phyloP scores from a whole-genome alignment of 2,888 invertebrate species.

The Neoscelio sp. region DNA sequence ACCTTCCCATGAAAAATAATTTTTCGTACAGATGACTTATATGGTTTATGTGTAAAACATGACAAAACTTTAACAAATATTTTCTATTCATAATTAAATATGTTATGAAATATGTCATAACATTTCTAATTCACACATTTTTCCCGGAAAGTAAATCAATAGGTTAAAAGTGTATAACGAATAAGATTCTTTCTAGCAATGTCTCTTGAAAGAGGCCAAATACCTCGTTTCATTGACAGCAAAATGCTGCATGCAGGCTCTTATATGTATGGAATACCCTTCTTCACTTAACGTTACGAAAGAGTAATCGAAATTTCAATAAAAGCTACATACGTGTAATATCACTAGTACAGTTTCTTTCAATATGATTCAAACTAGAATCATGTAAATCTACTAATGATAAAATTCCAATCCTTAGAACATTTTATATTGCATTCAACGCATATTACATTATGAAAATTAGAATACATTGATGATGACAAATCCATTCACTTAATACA shows the following conservation, averaged over 20 bases:
- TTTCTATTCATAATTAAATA: no score
- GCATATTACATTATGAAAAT: no score
- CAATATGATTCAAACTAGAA: conserved; percentile 37
- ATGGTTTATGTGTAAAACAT: no score
- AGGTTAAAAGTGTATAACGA: conserved; percentile 27
- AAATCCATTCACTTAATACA: no score
- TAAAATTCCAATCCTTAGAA: conserved; percentile 5
- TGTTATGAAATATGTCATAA: no score
- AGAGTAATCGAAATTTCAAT: conserved; percentile 42
- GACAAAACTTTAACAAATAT: no score
- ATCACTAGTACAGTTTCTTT: conserved; percentile 14
- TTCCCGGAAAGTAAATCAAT: conserved; percentile 5
- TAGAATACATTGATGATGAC: no score
- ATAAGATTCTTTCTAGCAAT: conserved; percentile 36
- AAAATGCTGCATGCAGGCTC: conserved; percentile 74
- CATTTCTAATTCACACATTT: no score
- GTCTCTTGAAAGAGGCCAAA: conserved; percentile 72
- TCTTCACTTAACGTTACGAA: conserved; percentile 30
- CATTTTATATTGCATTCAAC: conserved; percentile 12
- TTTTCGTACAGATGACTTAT: no score
- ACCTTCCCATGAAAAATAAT: no score
- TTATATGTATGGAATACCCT: conserved; percentile 77
- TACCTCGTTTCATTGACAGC: conserved; percentile 76
- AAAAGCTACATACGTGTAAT: conserved; percentile 40
- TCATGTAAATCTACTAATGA: conserved; percentile 21